Conservation (phyloP, 2,797 vertebrate genomes). For the Rhabdophis nuchalis region DNA sequence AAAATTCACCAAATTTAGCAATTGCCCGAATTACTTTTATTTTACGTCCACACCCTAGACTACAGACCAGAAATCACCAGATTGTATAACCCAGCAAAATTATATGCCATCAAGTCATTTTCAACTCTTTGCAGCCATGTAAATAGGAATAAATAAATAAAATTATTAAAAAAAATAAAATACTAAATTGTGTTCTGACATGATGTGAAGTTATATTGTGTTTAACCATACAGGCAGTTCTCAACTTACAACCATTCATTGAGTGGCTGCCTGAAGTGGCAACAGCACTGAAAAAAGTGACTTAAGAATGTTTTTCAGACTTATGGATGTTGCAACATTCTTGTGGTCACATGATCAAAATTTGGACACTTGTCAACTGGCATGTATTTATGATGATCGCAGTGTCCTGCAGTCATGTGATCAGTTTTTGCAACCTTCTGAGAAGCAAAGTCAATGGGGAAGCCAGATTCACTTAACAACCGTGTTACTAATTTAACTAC, state of each 20-base stretch:
- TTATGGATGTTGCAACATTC: background rate
- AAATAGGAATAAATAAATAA: background rate
- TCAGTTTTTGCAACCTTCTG: background rate
- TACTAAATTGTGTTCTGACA: background rate
- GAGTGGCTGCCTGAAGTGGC: background rate
- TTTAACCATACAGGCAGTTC: background rate
- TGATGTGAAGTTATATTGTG: background rate
- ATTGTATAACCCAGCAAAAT: background rate
- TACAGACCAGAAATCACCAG: background rate
- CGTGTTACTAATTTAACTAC: background rate
- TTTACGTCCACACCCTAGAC: background rate
- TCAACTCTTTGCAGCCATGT: background rate
- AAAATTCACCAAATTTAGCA: background rate
- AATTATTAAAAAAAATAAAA: background rate
- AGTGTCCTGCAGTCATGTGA: background rate
- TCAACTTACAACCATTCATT: background rate
- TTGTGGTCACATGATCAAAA: background rate
- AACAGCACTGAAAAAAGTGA: background rate
- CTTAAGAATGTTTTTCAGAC: background rate
- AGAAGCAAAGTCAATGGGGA: background rate
- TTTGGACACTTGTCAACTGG: background rate
- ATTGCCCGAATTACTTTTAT: background rate
- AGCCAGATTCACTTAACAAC: background rate
- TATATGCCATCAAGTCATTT: background rate
- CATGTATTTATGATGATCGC: background rate